Evolutionary conservation across 2,113 vertebrate species (phyloP).

Genomic region (Suricata suricatta): DNA sequence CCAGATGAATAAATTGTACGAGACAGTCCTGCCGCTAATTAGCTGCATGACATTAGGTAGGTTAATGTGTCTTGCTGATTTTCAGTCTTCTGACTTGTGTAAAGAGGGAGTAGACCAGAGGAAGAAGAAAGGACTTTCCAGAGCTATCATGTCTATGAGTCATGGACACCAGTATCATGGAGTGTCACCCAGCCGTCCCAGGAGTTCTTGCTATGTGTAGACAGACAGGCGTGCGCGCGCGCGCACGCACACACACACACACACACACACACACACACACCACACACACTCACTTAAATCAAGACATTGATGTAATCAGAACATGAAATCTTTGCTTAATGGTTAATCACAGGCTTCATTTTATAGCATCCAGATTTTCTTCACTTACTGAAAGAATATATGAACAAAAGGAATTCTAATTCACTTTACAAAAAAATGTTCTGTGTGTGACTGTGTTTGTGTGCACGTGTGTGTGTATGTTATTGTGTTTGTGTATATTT

Average conservation of each 20-base stretch:
- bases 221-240: not conserved
- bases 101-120: not conserved
- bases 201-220: not conserved
- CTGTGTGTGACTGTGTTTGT: not conserved
- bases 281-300: not conserved
- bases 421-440: not conserved
- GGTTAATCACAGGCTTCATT: not conserved
- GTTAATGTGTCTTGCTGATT: not conserved
- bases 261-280: not conserved
- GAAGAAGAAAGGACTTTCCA: not conserved
- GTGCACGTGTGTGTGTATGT: not conserved
- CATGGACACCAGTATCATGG: not conserved
- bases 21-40: slow-evolving; percentile 39
- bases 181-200: not conserved
- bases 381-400: not conserved
- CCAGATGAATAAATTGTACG: slow-evolving; percentile 1
- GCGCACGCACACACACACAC: not conserved
- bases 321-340: not conserved
- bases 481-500: not conserved
- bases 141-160: not conserved
- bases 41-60: not conserved
- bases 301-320: not conserved
- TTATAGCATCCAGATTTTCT: not conserved
- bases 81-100: not conserved
- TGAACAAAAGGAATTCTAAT: not conserved